Percentiles rank a stretch among this genome's conserved stretches.
Evolutionary conservation across 2,113 vertebrate genomes (phyloP).

Genomic region (Erythrocercus mccallii): DNA sequence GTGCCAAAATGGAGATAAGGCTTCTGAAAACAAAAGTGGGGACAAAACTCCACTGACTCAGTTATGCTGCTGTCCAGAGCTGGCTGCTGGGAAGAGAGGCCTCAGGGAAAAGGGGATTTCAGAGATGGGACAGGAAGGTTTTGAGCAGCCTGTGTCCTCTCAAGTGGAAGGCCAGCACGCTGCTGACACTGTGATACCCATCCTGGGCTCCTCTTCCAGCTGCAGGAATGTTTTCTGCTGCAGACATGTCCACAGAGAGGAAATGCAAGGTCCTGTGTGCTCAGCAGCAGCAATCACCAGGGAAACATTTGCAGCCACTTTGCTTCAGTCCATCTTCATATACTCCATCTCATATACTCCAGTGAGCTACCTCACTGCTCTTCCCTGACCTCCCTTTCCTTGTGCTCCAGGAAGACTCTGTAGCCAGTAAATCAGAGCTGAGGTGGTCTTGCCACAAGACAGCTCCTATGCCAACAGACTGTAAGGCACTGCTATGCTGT

Average conservation of each 20-base stretch:
- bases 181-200: background rate
- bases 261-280: background rate
- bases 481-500: background rate
- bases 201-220: background rate
- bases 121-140: background rate
- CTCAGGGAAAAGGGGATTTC: background rate
- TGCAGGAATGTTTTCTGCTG: background rate
- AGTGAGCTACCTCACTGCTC: background rate
- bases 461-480: background rate
- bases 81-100: background rate
- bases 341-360: accelerated
- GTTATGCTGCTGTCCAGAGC: background rate
- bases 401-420: background rate
- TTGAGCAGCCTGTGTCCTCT: background rate
- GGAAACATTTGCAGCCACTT: background rate
- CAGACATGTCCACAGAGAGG: background rate
- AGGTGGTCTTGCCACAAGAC: background rate
- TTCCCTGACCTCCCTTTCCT: background rate
- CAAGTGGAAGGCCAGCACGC: background rate
- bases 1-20: background rate
- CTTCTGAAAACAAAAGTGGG: background rate
- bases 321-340: background rate
- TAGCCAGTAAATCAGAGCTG: background rate
- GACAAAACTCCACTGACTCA: background rate
- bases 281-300: background rate